A percentile compares a stretch with the other conserved stretches of the same genome.
Conservation (phyloP, 1,140 invertebrate genomes). For the Ruditapes philippinarum region DNA sequence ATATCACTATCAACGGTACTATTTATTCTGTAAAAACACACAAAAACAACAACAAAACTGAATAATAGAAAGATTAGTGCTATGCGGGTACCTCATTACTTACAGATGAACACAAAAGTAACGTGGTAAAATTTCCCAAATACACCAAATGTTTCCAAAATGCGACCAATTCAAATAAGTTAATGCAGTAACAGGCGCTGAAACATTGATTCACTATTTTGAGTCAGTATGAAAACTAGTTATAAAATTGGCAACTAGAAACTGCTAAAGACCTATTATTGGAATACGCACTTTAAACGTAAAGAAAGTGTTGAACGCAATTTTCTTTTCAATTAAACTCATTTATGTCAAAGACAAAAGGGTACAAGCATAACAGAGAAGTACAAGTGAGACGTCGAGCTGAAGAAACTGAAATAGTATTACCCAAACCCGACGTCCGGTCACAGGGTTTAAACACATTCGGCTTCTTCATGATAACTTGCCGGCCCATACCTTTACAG, state of each 20-base stretch:
- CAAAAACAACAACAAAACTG: no score
- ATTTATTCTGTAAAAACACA: no score
- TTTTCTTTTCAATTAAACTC: neutral
- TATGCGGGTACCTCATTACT: no score
- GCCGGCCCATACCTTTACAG: no score
- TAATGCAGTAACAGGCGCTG: neutral
- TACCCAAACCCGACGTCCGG: neutral
- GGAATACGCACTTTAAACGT: neutral
- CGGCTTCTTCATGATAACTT: no score
- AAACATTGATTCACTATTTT: slow-evolving; percentile 34
- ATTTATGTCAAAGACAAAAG: no score
- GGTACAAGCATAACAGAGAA: neutral
- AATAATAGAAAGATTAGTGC: no score
- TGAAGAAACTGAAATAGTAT: neutral
- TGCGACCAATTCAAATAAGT: neutral
- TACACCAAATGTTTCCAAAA: neutral
- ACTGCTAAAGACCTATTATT: slow-evolving; percentile 1
- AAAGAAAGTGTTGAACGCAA: no score
- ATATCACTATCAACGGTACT: neutral
- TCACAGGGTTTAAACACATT: no score
- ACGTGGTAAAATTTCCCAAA: neutral
- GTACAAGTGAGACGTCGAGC: neutral
- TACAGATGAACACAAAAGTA: neutral
- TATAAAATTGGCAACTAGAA: slow-evolving; percentile 14
- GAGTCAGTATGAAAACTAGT: neutral